Evolutionary conservation across 2,113 vertebrate genomes (phyloP), one percentile per base, ranked within the genome.

Genomic region (Tupaia chinensis): DNA sequence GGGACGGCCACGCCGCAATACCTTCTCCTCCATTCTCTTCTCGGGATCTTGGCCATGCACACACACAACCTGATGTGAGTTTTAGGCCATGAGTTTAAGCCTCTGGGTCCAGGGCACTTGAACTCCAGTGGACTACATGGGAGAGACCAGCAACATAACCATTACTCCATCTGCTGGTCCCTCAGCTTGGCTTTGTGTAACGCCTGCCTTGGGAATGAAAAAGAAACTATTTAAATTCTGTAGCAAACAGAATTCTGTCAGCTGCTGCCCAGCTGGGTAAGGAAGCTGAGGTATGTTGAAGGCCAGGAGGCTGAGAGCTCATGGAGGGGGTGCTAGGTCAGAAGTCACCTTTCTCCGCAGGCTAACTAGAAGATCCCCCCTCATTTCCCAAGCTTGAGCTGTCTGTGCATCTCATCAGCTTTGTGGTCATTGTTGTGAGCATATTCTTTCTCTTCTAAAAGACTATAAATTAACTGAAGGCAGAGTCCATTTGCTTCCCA

Each of bases 401-500:
- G 23, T 61, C 14, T 17, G 0, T 29, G n/a, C 0, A 0, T 15
- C 56, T 19, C 34, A 54, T 74, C 11, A 60, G 69, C 17, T 72
- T 60, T 72, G 44, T 9, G 8, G n/a, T 90, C 13, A 72, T 29
- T 70, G 65, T 25, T 68, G 11, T 29, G n/a, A 84, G n/a, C 10
- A 15, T 61, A 61, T 32, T 61, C 23, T 81, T 85, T 80, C n/a
- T 88, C 44, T 80, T 22, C 86, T 29, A 63, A 19, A 61, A 89
- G 22, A 72, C 1, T 29, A 27, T 32, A 60, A 0, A 6, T 72
- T 79, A 90, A 54, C 78, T 76, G 27, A 70, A 95, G 68, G 22
- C 6, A 27, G 1, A 22, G 2, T 58, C 15, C 13, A 70, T 25
- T 34, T 88, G 54, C 3, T 14, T 81, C 13, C 23, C 1, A 5